Conservation (phyloP, 2,113 vertebrate genomes). For the Pangasianodon gigas region DNA sequence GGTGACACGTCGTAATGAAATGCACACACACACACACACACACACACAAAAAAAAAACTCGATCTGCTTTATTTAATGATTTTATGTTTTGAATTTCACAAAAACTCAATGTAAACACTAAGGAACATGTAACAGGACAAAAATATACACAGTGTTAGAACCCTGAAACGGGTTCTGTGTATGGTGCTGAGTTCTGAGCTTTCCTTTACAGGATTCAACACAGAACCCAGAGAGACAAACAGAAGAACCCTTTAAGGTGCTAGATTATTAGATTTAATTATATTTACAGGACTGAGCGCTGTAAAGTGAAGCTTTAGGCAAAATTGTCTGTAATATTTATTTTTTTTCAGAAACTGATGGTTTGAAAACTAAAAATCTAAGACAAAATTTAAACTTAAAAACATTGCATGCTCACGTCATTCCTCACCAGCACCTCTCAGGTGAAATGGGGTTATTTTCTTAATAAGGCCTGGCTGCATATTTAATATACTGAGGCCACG, state of each 20-base stretch:
- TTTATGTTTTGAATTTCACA: neutral
- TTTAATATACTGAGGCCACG: neutral
- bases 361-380: too few species aligned
- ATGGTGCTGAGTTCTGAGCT: neutral
- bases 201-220: too few species aligned
- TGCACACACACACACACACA: slow-evolving; percentile 16
- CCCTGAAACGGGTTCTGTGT: neutral
- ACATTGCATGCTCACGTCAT: too few species aligned
- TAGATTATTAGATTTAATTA: neutral
- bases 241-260: too few species aligned
- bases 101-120: neutral
- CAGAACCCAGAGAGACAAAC: too few species aligned
- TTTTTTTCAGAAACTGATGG: too few species aligned
- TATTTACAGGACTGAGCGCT: neutral
- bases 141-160: neutral
- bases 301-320: neutral
- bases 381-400: too few species aligned
- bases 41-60: neutral
- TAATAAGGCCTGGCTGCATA: neutral
- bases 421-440: too few species aligned
- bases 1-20: slow-evolving; percentile 4
- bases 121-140: neutral
- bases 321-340: too few species aligned
- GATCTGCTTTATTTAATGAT: too few species aligned
- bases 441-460: too few species aligned